Base-by-base conservation (phyloP, 2,888 invertebrate species). In the Muscina levida region DNA sequence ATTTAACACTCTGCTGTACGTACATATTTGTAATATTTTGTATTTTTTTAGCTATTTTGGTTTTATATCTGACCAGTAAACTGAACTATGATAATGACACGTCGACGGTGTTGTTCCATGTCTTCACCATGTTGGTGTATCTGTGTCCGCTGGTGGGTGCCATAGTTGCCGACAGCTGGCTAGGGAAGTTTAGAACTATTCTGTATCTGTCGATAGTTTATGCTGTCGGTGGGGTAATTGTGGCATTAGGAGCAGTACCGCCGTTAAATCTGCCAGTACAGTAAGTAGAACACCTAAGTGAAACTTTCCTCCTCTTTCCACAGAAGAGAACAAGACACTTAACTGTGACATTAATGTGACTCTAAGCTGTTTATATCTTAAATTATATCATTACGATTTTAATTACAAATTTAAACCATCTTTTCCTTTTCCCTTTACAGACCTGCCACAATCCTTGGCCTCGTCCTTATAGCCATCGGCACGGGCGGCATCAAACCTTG, bases 401-500 rank as follows among this genome's bases (percentile, higher is more conserved):
- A n/a, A n/a, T n/a, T n/a, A n/a, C n/a, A n/a, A n/a, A n/a, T n/a
- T n/a, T n/a, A n/a, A n/a, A n/a, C n/a, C n/a, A n/a, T n/a, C n/a
- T n/a, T n/a, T n/a, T n/a, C n/a, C n/a, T 37, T 65, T 51, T 6
- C 24, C 8, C 24, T 19, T 84, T 88, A 44, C 91, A 95, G 94
- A 84, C 90, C 91, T 84, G 92, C 93, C 62, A 93, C 94, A n/a
- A 92, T 95, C 26, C 1, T 94, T 22, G 95, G 95, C 0, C 90
- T 96, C 15, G 84, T 94, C 0, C 90, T 95, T 26, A 96, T 98
- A 85, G 97, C 97, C 0, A 85, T 97, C 13, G 98, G 97, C 0
- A 97, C 97, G 0, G 98, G 98, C 1, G 98, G 98, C 1, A 98
- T 98, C 85, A 98, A 98, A 87, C 98, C 98, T 0, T 98, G 98